Percentiles rank a stretch among this genome's conserved stretches.
phyloP scores from a whole-genome alignment of 2,797 vertebrate genomes.

The Mormyrops boulengeri region DNA sequence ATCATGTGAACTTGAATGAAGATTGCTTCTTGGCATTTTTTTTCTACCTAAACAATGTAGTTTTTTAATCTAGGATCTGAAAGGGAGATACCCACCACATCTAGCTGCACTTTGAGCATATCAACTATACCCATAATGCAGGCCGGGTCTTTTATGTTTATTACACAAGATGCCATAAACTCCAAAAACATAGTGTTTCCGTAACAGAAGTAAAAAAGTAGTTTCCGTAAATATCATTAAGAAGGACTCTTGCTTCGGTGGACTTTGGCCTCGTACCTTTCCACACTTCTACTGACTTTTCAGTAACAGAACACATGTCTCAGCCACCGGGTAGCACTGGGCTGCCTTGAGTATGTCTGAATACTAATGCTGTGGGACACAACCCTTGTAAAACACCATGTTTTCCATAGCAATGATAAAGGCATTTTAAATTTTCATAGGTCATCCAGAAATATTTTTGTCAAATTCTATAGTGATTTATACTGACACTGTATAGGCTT shows the following conservation, averaged over 20 bases:
- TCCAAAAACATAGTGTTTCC: neutral
- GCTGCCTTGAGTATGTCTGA: neutral
- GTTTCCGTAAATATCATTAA: neutral
- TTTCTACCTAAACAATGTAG: neutral
- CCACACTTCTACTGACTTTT: neutral
- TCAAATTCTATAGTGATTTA: neutral
- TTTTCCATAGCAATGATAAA: neutral
- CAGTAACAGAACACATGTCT: neutral
- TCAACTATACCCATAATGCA: neutral
- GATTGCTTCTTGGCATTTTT: neutral
- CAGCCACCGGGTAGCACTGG: neutral
- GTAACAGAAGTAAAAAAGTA: neutral
- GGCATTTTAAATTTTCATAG: neutral
- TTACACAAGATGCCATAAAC: constrained; percentile 1
- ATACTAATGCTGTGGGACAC: neutral
- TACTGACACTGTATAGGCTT: neutral
- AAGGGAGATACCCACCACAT: neutral
- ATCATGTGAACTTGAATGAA: neutral
- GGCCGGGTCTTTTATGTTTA: neutral
- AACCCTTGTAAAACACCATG: neutral
- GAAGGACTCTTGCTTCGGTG: neutral
- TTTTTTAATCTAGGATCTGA: neutral
- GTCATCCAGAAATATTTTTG: neutral
- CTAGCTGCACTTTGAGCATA: neutral
- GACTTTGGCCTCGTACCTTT: neutral